A percentile compares a stretch with the other conserved stretches of the same genome.
These are phyloP conservation scores for Clusia tigrina DNA, from an alignment of 2,888 invertebrate genomes.

Conservation along the genomic window DNA sequence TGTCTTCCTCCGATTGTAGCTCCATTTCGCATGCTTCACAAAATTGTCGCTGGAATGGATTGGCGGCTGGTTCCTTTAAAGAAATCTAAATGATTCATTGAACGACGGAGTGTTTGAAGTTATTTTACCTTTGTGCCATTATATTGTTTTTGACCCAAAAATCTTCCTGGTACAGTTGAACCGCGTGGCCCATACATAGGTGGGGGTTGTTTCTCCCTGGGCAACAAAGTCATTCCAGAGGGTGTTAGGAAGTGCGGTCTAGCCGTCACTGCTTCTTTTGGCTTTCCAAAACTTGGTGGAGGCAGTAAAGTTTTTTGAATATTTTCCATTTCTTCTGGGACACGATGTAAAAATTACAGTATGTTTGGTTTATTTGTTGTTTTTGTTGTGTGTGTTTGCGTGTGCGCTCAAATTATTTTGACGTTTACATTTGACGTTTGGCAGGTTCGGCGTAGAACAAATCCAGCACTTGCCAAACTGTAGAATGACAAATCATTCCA, in stretches of 20 bases:
- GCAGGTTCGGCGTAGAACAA: too few species aligned
- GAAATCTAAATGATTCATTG: neutral
- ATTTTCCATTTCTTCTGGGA: slow-evolving; percentile 47
- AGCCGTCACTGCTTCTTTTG: slow-evolving; percentile 25
- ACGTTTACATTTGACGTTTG: too few species aligned
- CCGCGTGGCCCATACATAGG: slow-evolving; percentile 64
- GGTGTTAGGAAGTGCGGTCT: slow-evolving; percentile 54
- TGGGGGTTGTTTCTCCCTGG: slow-evolving; percentile 58
- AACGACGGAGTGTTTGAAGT: neutral
- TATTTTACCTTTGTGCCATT: slow-evolving; percentile 26
- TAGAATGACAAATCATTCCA: too few species aligned
- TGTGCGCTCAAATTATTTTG: too few species aligned
- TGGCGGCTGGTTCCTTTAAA: neutral
- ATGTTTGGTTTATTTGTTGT: neutral
- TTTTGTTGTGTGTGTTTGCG: too few species aligned
- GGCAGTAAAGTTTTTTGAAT: slow-evolving; percentile 51
- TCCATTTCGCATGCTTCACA: slow-evolving; percentile 86
- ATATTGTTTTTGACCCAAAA: slow-evolving; percentile 36
- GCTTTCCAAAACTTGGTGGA: slow-evolving; percentile 52
- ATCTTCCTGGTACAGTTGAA: slow-evolving; percentile 58
- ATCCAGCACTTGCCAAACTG: too few species aligned
- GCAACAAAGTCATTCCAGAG: slow-evolving; percentile 59
- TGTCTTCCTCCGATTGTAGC: slow-evolving; percentile 70
- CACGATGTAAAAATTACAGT: neutral
- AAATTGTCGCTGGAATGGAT: slow-evolving; percentile 62